Conservation (phyloP, 2,797 vertebrate genomes). For the Lerista edwardsae region DNA sequence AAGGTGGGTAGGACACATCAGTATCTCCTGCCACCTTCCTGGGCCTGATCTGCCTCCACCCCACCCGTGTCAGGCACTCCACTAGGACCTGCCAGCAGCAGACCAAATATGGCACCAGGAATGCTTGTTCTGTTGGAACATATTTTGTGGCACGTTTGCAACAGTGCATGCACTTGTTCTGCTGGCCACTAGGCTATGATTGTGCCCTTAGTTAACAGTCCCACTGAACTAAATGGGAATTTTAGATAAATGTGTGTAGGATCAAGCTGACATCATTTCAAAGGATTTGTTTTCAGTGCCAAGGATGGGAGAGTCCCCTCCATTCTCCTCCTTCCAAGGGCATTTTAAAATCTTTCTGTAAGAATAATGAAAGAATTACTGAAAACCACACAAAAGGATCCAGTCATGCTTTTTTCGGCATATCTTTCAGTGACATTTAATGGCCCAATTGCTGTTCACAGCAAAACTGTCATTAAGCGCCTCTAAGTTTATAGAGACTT, state of each 20-base stretch:
- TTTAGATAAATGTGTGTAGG: not conserved
- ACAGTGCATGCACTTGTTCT: too few species aligned
- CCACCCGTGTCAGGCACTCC: too few species aligned
- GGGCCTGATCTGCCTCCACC: too few species aligned
- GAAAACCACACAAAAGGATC: not conserved
- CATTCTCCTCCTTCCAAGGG: conserved; percentile 13
- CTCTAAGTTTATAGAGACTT: not conserved
- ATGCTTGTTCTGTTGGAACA: too few species aligned
- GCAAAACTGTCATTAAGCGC: conserved; percentile 11
- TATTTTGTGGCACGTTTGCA: too few species aligned
- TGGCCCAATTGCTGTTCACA: conserved; percentile 11
- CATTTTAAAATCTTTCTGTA: not conserved
- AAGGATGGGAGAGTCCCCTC: not conserved
- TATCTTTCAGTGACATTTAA: conserved; percentile 26
- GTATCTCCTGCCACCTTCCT: too few species aligned
- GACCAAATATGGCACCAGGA: too few species aligned
- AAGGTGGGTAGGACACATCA: too few species aligned
- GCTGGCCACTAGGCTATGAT: too few species aligned
- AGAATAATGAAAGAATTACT: not conserved
- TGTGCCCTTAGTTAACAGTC: too few species aligned
- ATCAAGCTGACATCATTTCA: not conserved
- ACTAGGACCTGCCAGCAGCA: too few species aligned
- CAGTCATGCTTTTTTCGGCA: not conserved
- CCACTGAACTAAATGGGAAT: not conserved
- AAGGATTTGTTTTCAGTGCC: not conserved